Percentiles rank a stretch among this genome's conserved stretches.
These are phyloP conservation scores for Lineus longissimus DNA, from an alignment of 1,140 invertebrate species.

Conservation along the genomic window DNA sequence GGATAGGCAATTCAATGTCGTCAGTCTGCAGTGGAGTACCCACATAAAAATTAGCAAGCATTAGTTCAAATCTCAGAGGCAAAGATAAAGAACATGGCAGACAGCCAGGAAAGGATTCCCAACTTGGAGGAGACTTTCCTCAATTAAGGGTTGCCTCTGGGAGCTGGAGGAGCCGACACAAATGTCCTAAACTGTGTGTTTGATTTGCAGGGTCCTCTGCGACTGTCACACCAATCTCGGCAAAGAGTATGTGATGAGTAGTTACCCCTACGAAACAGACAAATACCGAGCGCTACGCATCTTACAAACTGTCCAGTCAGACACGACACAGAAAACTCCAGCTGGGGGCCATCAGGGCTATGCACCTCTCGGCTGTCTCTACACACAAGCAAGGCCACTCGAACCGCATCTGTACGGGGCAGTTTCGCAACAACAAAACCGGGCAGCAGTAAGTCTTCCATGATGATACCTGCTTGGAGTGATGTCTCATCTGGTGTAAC, in stretches of 20 bases:
- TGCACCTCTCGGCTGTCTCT: slow-evolving; percentile 44
- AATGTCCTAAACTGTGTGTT: background rate
- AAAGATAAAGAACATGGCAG: too few relatives aligned
- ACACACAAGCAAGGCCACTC: slow-evolving; percentile 45
- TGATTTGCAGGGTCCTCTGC: slow-evolving; percentile 32
- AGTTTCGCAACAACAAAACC: slow-evolving; percentile 29
- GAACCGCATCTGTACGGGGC: slow-evolving; percentile 45
- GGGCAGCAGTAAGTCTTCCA: slow-evolving; percentile 32
- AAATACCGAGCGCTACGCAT: slow-evolving; percentile 43
- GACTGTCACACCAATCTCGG: slow-evolving; percentile 43
- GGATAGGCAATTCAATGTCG: background rate
- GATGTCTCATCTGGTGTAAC: too few relatives aligned
- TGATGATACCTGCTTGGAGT: background rate
- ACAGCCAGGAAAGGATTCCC: too few relatives aligned
- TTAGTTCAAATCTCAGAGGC: too few relatives aligned
- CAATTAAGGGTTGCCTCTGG: too few relatives aligned
- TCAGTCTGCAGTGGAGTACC: background rate
- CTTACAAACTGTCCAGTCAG: slow-evolving; percentile 40
- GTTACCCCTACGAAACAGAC: slow-evolving; percentile 45
- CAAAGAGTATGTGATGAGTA: slow-evolving; percentile 45
- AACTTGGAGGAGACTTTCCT: too few relatives aligned
- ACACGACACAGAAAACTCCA: slow-evolving; percentile 37
- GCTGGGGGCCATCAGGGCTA: slow-evolving; percentile 52
- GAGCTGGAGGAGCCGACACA: too few relatives aligned
- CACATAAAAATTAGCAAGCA: background rate